These are phyloP conservation scores for Epinephelus awoara DNA, from an alignment of 2,797 vertebrate genomes.

Conservation along the genomic window DNA sequence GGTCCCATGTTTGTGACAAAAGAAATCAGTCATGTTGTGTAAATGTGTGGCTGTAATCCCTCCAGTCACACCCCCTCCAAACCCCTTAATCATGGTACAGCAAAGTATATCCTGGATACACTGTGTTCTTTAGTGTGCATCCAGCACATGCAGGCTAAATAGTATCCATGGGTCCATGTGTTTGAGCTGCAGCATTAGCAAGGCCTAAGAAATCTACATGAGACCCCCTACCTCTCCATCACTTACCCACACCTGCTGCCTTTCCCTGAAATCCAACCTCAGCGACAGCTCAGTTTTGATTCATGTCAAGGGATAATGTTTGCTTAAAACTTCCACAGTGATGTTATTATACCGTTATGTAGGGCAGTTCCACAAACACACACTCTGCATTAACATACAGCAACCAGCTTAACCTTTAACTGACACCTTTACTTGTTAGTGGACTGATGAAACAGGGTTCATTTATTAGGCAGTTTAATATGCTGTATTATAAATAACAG, in stretches of 20 bases:
- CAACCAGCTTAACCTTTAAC: background rate
- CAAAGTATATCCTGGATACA: background rate
- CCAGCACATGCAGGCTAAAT: background rate
- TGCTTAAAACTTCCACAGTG: background rate
- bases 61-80: background rate
- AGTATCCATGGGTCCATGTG: background rate
- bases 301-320: slow-evolving; percentile 18
- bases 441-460: background rate
- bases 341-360: background rate
- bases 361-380: slow-evolving; percentile 8
- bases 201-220: background rate
- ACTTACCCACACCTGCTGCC: background rate
- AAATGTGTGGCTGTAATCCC: background rate
- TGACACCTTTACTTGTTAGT: background rate
- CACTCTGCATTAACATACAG: slow-evolving; percentile 4
- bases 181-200: slow-evolving; percentile 1
- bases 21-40: background rate
- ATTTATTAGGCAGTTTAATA: background rate
- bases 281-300: background rate
- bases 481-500: background rate
- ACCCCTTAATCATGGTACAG: background rate
- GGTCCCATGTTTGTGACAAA: background rate
- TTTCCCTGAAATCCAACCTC: slow-evolving; percentile 10
- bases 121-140: background rate
- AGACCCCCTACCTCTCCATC: background rate